Evolutionary conservation across 1,140 invertebrate species (phyloP).

Genomic region (Leguminivora glycinivorella): DNA sequence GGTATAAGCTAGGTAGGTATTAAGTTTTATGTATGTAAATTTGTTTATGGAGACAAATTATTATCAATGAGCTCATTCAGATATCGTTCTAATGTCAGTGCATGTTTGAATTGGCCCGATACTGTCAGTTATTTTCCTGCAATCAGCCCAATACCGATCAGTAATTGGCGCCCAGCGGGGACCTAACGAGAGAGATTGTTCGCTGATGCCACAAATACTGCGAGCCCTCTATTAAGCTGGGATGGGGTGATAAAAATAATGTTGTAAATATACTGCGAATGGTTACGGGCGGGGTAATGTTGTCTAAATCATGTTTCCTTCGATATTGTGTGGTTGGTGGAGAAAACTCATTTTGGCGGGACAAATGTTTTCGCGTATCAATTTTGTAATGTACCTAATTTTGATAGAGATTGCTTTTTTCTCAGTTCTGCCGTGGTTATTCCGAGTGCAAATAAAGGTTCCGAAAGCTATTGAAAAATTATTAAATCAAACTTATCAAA

Average conservation of each 20-base stretch:
- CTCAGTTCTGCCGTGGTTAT: no score
- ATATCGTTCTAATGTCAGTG: no score
- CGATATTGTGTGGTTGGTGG: background rate
- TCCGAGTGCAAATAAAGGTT: no score
- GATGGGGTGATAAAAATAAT: conserved; percentile 26
- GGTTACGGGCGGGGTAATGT: conserved; percentile 6
- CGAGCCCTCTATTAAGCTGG: conserved; percentile 27
- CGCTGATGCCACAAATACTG: conserved; percentile 40
- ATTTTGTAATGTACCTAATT: no score
- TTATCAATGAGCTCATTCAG: no score
- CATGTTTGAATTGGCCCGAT: no score
- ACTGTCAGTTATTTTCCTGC: conserved; percentile 53
- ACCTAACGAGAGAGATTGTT: conserved; percentile 59
- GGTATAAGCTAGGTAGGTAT: no score
- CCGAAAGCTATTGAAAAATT: no score
- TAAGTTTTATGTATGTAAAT: no score
- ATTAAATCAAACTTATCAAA: no score
- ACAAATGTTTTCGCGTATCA: background rate
- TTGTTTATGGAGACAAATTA: no score
- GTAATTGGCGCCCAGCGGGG: conserved; percentile 57
- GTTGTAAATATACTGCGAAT: conserved; percentile 10
- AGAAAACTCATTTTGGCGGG: background rate
- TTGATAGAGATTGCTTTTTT: no score
- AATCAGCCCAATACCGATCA: conserved; percentile 51
- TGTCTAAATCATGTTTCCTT: conserved; percentile 13